Base-by-base conservation (phyloP, 1,140 invertebrate genomes). In the Meloidogyne chitwoodi region DNA sequence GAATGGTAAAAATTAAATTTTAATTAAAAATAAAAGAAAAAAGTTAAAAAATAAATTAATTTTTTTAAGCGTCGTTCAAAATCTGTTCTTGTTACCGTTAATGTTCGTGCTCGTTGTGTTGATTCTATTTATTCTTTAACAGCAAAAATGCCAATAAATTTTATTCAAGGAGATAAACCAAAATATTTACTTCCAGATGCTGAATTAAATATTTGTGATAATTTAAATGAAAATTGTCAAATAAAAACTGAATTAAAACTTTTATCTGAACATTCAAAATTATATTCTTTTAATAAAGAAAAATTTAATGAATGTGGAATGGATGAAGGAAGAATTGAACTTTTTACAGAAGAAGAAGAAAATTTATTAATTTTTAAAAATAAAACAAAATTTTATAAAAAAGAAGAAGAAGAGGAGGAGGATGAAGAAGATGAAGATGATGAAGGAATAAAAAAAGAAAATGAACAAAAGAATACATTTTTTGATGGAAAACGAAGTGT, bases 401-500 rank as follows among this genome's bases (percentile, higher is more conserved):
- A 22, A n/a, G 41, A 31, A 12, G 27, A 31, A 16, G 74, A 75
- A 38, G 2, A 38, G 10, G 62, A 78, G 11, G 76, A 78, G 10
- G 68, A 78, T 11, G 72, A 61, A 14, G 63, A 78, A 3, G 78
- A 78, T 29, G 70, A 76, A 3, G 79, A 76, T 16, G 77, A 84
- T 31, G 81, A 83, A n/a, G 77, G 80, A 4, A 66, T 69, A 16
- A 70, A 72, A 14, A 75, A 11, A 29, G 41, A 68, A 26, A 68
- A 64, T 16, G 77, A 62, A 19, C 74, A 80, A 6, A 44, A 77
- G 29, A 34, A 62, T 24, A 75, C 67, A 48, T 34, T 83, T n/a
- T 85, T 84, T 61, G 79, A 85, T 68, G 84, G 84, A 71, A 85
- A 84, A 38, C 65, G 80, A 19, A 84, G 72, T 78, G 73, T 79